These are phyloP conservation scores for Aleiodes alternator DNA, from an alignment of 2,888 invertebrate species.

Conservation along the genomic window DNA sequence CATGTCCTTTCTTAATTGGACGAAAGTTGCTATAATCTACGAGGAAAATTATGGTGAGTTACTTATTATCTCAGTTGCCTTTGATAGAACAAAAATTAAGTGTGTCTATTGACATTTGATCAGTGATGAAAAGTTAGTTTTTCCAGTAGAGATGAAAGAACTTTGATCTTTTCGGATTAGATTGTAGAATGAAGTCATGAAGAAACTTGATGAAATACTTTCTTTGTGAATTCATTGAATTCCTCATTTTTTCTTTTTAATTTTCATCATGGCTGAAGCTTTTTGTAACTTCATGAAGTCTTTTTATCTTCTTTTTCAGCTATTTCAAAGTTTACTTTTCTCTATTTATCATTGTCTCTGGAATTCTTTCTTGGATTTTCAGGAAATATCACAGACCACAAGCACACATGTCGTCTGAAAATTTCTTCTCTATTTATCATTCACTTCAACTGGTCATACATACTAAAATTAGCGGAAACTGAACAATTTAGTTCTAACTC, in stretches of 20 bases:
- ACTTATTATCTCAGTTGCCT: constrained; percentile 23
- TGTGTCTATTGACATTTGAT: constrained; percentile 16
- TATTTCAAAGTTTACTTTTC: constrained; percentile 28
- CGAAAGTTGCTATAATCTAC: constrained; percentile 93
- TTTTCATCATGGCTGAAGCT: background rate
- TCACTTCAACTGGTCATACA: no score
- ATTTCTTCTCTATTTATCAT: background rate
- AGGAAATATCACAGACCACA: background rate
- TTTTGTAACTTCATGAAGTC: constrained; percentile 2
- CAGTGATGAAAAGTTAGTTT: background rate
- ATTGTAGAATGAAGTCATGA: no score
- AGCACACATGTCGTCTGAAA: constrained; percentile 10
- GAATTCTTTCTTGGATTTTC: background rate
- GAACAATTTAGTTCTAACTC: no score
- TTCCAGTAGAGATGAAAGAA: no score
- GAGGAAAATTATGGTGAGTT: constrained; percentile 91
- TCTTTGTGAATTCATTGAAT: background rate
- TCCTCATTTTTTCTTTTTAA: background rate
- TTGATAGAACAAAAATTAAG: background rate
- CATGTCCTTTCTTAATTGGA: constrained; percentile 93
- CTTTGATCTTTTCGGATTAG: no score
- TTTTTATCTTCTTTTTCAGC: constrained; percentile 22
- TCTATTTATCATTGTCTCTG: constrained; percentile 33
- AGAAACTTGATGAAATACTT: background rate
- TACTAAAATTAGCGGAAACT: no score